Evolutionary conservation across 2,113 vertebrate species (phyloP).

Genomic region (Hippoglossus stenolepis): DNA sequence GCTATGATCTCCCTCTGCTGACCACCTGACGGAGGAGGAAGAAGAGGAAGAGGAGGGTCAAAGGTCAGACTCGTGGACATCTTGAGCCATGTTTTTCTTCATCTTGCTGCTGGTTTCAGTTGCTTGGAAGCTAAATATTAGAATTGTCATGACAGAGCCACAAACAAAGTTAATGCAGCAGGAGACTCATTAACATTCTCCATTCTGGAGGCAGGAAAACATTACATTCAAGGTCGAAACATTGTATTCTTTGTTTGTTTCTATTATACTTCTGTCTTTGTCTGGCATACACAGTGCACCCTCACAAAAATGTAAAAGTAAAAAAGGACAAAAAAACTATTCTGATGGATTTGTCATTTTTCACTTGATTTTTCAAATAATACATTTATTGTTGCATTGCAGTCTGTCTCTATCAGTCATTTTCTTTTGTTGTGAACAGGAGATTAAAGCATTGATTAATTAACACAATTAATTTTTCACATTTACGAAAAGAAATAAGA

Average conservation of each 20-base stretch:
- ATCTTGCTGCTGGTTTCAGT: slow-evolving; percentile 5
- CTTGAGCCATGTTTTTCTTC: slow-evolving; percentile 21
- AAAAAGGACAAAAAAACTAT: too few relatives aligned
- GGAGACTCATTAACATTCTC: slow-evolving; percentile 26
- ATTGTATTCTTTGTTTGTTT: neutral
- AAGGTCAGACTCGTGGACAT: slow-evolving; percentile 34
- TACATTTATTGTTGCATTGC: too few relatives aligned
- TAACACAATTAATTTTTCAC: too few relatives aligned
- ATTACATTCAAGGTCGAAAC: slow-evolving; percentile 38
- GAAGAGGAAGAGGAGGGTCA: slow-evolving; percentile 2
- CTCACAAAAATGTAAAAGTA: too few relatives aligned
- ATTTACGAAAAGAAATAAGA: too few relatives aligned
- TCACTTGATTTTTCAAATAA: too few relatives aligned
- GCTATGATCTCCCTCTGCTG: slow-evolving; percentile 77
- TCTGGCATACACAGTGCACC: too few relatives aligned
- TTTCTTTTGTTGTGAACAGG: too few relatives aligned
- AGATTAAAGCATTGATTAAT: too few relatives aligned
- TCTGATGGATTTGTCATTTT: too few relatives aligned
- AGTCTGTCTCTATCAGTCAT: too few relatives aligned
- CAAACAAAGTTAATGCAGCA: neutral
- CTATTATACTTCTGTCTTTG: neutral
- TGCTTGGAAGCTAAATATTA: slow-evolving; percentile 22
- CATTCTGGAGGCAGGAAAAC: slow-evolving; percentile 20
- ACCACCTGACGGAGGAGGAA: slow-evolving; percentile 63
- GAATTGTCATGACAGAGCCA: neutral